Percentiles rank a stretch among this genome's conserved stretches.
Conservation (phyloP, 1,140 invertebrate species). For the Bombus waltoni region DNA sequence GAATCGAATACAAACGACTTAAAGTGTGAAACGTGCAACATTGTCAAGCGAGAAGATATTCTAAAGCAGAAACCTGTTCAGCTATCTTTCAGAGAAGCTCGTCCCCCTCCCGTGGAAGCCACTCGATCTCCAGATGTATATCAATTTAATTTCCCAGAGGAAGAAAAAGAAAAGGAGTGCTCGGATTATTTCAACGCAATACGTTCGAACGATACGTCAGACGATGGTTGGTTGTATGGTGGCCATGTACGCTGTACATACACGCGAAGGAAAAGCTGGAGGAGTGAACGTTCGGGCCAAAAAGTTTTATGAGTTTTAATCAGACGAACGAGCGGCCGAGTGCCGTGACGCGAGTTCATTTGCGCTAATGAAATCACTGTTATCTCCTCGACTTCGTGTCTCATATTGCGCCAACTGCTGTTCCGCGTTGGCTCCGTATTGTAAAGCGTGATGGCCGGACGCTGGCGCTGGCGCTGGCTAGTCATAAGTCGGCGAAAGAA, state of each 20-base stretch:
- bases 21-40: background rate
- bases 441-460: conserved; percentile 58
- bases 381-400: conserved; percentile 58
- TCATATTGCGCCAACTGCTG: conserved; percentile 60
- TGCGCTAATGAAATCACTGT: conserved; percentile 73
- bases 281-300: conserved; percentile 20
- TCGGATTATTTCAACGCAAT: background rate
- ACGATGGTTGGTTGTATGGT: too few relatives aligned
- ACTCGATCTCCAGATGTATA: background rate
- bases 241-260: background rate
- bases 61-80: too few relatives aligned
- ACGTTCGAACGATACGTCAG: background rate
- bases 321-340: conserved; percentile 63
- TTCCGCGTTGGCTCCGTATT: conserved; percentile 51
- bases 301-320: conserved; percentile 73
- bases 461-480: background rate
- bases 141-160: conserved; percentile 47
- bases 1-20: background rate
- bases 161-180: background rate
- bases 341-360: conserved; percentile 68
- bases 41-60: background rate
- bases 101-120: background rate
- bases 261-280: background rate
- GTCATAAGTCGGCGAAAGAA: conserved; percentile 42
- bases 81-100: background rate